Conservation (phyloP, 2,888 invertebrate genomes). For the Ophraella communa region DNA sequence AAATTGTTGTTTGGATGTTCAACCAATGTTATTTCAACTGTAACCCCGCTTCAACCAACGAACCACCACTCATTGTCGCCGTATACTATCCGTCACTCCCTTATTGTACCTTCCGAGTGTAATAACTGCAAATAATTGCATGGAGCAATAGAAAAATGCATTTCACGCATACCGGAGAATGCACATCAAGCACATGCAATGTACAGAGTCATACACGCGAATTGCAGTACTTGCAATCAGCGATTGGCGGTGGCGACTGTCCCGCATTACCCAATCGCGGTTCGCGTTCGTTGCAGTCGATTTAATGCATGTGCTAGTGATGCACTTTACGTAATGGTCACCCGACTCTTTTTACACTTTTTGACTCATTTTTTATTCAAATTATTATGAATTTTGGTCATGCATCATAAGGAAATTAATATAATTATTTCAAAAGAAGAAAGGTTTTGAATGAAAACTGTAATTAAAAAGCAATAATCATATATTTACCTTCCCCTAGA, state of each 20-base stretch:
- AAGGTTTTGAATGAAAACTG: too few relatives aligned
- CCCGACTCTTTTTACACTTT: conserved; percentile 26
- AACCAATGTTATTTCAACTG: conserved; percentile 17
- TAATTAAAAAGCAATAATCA: too few relatives aligned
- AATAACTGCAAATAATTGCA: conserved; percentile 22
- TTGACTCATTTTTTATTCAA: neutral
- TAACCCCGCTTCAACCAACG: neutral
- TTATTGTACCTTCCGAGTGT: conserved; percentile 15
- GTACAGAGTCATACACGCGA: conserved; percentile 31
- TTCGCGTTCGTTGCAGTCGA: conserved; percentile 25
- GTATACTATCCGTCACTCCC: conserved; percentile 16
- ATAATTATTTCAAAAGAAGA: too few relatives aligned
- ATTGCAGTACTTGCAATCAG: conserved; percentile 32
- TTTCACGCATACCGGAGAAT: conserved; percentile 23
- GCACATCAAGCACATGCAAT: conserved; percentile 28
- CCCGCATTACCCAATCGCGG: conserved; percentile 25
- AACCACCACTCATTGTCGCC: conserved; percentile 16
- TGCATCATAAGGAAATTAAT: neutral
- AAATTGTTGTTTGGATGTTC: neutral
- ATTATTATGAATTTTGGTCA: neutral
- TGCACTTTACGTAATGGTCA: conserved; percentile 31
- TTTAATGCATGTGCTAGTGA: conserved; percentile 32
- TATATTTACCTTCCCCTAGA: too few relatives aligned
- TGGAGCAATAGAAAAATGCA: conserved; percentile 22
- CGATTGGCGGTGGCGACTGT: conserved; percentile 29